These are phyloP conservation scores for Nemapogon koenigi DNA, from an alignment of 2,888 invertebrate genomes.

Conservation along the genomic window DNA sequence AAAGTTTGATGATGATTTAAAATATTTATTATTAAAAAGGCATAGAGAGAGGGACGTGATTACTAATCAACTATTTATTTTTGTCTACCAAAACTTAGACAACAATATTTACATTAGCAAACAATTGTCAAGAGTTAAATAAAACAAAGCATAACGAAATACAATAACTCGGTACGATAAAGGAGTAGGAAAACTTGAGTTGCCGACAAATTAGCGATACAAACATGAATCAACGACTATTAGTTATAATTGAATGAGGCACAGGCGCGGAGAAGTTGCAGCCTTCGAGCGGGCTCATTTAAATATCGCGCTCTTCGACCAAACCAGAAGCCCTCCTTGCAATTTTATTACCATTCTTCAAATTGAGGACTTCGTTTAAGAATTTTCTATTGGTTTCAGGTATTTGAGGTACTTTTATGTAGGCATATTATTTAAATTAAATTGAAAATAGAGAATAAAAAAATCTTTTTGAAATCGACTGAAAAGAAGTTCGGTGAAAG, in stretches of 20 bases:
- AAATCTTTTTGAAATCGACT: too few relatives aligned
- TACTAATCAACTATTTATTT: too few relatives aligned
- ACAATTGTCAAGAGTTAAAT: too few relatives aligned
- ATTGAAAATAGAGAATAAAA: too few relatives aligned
- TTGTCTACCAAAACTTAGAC: background rate
- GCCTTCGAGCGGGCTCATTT: slow-evolving; percentile 35
- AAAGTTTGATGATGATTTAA: too few relatives aligned
- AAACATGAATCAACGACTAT: slow-evolving; percentile 65
- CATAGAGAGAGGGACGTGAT: too few relatives aligned
- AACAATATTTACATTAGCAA: background rate
- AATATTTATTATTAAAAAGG: too few relatives aligned
- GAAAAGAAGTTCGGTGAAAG: too few relatives aligned
- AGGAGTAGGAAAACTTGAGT: slow-evolving; percentile 62
- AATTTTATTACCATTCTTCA: slow-evolving; percentile 8
- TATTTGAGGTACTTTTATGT: too few relatives aligned
- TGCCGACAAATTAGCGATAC: slow-evolving; percentile 62
- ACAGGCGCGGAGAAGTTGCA: slow-evolving; percentile 39
- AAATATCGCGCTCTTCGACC: slow-evolving; percentile 48
- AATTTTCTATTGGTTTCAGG: too few relatives aligned
- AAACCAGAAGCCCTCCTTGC: slow-evolving; percentile 5
- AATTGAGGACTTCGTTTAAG: too few relatives aligned
- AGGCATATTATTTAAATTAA: too few relatives aligned
- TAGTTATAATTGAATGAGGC: slow-evolving; percentile 63
- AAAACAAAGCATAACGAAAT: slow-evolving; percentile 3
- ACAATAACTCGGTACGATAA: slow-evolving; percentile 21